Base-by-base conservation (phyloP, 2,888 invertebrate genomes). In the Pogonocherus hispidulus region DNA sequence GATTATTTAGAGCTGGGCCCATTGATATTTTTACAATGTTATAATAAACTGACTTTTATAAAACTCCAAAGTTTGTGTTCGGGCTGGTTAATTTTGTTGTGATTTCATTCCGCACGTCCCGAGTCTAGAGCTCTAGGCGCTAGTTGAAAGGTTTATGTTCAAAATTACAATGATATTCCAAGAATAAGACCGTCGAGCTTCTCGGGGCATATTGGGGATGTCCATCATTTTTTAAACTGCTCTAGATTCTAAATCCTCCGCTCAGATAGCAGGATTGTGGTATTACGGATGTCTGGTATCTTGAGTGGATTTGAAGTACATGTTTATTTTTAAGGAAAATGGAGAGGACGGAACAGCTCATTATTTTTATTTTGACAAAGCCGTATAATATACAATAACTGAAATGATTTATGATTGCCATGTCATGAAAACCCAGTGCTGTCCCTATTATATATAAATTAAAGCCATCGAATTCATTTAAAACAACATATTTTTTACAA, bases 241-340 rank as follows among this genome's bases (percentile, higher is more conserved):
- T 51, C 62, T 62, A 62, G 32, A 62, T 62, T 62, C 47, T 19
- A 32, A 62, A 62, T 62, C 49, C 62, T 49, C 32, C 35, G 62
- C 37, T 62, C 62, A 22, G 22, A 27, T 8, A 49, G 51, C 20
- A 37, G 62, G 51, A 62, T 51, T 37, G 32, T 37, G 23, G 19
- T 51, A 51, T 62, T 62, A 49, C 49, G 51, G 37, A 35, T 62
- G 51, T 51, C 62, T 62, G 37, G 9, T 37, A 22, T 49, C 62
- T 41, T 60, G 62, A 51, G 62, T 51, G 51, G 62, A 62, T 62
- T 62, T 51, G 51, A 59, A 32, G 32, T 49, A 18, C 6, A 47
- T 14, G 16, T 59, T 47, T 47, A 59, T 59, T 59, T 27, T 49
- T 19, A 35, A 32, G 32, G 59, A 47, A 32, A 59, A 47, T 19